Percentiles rank a stretch among this genome's conserved stretches.
These are phyloP conservation scores for Dasysyrphus tricinctus DNA, from an alignment of 2,888 invertebrate species.

Conservation along the genomic window DNA sequence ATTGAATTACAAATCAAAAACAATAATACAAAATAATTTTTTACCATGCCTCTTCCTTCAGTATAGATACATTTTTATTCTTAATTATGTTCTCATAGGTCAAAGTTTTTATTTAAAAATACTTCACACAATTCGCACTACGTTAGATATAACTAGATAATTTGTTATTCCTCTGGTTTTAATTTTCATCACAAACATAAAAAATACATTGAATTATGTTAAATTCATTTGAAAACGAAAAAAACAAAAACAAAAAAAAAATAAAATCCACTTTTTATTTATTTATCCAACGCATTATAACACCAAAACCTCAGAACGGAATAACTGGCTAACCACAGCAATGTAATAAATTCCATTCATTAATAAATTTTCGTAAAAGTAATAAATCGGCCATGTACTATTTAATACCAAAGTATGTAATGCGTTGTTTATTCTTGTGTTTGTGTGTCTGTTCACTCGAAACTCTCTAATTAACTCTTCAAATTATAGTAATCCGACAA, in stretches of 20 bases:
- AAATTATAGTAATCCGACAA: conserved; percentile 58
- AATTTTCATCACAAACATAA: conserved; percentile 6
- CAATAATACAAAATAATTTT: neutral
- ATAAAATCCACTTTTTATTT: conserved; percentile 17
- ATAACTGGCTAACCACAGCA: conserved; percentile 57
- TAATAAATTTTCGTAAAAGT: conserved; percentile 44
- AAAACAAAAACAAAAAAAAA: neutral
- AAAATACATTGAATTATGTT: neutral
- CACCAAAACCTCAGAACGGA: conserved; percentile 51
- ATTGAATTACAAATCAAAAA: neutral
- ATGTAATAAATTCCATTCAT: conserved; percentile 53
- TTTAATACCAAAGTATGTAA: neutral
- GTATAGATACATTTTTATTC: neutral
- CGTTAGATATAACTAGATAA: conserved; percentile 15
- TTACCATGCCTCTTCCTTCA: neutral
- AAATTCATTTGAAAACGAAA: neutral
- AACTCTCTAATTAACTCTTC: conserved; percentile 63
- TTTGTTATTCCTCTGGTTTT: conserved; percentile 6
- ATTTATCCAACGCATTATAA: conserved; percentile 48
- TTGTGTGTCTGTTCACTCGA: neutral
- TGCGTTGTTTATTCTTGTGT: neutral
- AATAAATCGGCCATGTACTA: conserved; percentile 42
- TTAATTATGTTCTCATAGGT: conserved; percentile 1
- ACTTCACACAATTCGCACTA: neutral
- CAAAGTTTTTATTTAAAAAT: conserved; percentile 17